Base-by-base conservation (phyloP, 2,888 invertebrate species). In the Stegana nigrithorax region DNA sequence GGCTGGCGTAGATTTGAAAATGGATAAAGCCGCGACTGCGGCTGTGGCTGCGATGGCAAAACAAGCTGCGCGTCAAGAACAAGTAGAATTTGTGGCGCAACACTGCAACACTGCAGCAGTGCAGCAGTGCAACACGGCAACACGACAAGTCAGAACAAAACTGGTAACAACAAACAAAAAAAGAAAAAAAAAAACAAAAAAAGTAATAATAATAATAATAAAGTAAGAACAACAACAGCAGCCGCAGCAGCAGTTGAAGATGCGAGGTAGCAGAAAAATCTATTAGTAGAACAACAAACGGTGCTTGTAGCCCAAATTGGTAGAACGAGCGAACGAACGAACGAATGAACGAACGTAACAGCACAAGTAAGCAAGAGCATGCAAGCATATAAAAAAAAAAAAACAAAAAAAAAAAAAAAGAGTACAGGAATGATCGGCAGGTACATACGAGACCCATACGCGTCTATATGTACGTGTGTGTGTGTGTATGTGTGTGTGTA, bases 241-340 rank as follows among this genome's bases (percentile, higher is more conserved):
- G n/a, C n/a, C n/a, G n/a, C n/a, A n/a, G n/a, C n/a, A n/a, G n/a
- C n/a, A n/a, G n/a, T n/a, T n/a, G n/a, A n/a, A 12, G n/a, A 14
- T 50, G 25, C 14, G 8, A 19, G 21, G 27, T 56, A 58, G 23
- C 23, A 45, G 47, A 32, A 55, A 17, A 14, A 45, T 47, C 45
- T 59, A 47, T 66, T 63, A 61, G 63, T 66, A 42, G 66, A 63
- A 60, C 66, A 66, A 59, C 36, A 60, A 66, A 66, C 66, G 63
- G 66, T 59, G 58, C 63, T 66, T 63, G 63, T 63, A 62, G 65
- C 66, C 60, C 59, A 62, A 50, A 59, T 61, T 59, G 19, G 56
- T 25, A 59, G 32, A n/a, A n/a, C n/a, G 19, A 50, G 29, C 25
- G 32, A 36, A 53, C n/a, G n/a, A n/a, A n/a, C n/a, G n/a, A n/a